A percentile compares a stretch with the other conserved stretches of the same genome.
These are phyloP conservation scores for Gallinago media DNA, from an alignment of 2,113 vertebrate species.

Conservation along the genomic window DNA sequence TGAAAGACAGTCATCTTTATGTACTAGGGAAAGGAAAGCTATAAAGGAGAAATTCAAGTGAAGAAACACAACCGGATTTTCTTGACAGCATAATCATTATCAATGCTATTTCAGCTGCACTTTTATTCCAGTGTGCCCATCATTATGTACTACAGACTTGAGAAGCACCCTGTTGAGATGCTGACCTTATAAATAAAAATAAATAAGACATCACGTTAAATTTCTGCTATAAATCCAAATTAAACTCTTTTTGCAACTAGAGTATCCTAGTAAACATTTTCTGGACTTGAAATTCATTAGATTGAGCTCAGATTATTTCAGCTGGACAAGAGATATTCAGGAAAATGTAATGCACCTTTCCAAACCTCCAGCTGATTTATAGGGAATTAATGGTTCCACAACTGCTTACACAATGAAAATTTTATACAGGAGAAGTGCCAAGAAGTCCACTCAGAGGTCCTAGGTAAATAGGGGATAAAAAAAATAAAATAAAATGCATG, in stretches of 20 bases:
- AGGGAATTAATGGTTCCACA: neutral
- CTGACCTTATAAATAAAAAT: neutral
- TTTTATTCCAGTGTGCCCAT: neutral
- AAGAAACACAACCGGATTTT: neutral
- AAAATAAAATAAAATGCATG: neutral
- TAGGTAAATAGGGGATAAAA: neutral
- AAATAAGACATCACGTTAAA: neutral
- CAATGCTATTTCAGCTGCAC: neutral
- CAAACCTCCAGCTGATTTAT: neutral
- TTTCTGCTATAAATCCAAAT: neutral
- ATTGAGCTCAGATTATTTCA: neutral
- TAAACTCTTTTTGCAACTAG: neutral
- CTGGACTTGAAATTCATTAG: neutral
- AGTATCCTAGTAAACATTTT: neutral
- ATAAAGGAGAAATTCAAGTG: neutral
- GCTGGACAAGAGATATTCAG: neutral
- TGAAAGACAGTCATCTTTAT: neutral
- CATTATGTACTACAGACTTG: neutral
- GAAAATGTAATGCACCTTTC: neutral
- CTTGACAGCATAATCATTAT: neutral
- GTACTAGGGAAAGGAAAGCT: neutral
- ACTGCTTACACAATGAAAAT: neutral
- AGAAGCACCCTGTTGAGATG: neutral
- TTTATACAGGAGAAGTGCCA: neutral
- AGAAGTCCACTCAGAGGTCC: neutral